Evolutionary conservation across 2,888 invertebrate genomes (phyloP), one percentile per base, ranked within the genome.

Genomic region (Cataglyphis rosenhaueri): DNA sequence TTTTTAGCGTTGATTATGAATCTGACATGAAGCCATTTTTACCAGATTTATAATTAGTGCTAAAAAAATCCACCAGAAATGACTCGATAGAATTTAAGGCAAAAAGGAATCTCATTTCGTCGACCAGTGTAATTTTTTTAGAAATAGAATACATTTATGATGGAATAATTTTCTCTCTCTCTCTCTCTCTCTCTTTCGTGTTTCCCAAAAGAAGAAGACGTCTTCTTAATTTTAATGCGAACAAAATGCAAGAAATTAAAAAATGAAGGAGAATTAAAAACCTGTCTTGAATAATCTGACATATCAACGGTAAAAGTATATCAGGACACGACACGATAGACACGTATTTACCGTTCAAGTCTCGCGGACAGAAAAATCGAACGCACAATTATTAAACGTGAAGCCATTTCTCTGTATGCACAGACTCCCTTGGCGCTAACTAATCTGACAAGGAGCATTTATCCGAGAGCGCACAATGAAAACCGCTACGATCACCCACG

Each of bases 381-480:
- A 41, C 76, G n/a, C 15, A 65, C 76, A 55, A 68, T 76, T 76
- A 76, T 66, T 29, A 76, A 41, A 15, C 29, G 29, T 25, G 55
- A n/a, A 79, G 29, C 10, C 32, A 6, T 12, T 18, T 41, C 10
- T 32, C 18, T 52, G 57, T n/a, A 15, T 21, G 21, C 55, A 35
- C 35, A 59, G 35, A 9, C 38, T 79, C 55, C 61, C 62, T 59
- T 65, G 41, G 41, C 35, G 21, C 68, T 59, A 83, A 85, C 70
- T 82, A 73, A 70, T 73, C 57, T 25, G 66, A 59, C 38, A 78
- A 52, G 29, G 44, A 74, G 57, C 62, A 57, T 76, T 87, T 84
- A 66, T 79, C 76, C 65, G 32, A 59, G 32, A 59, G 25, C 12
- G 70, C 74, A 88, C 89, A 88, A 88, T 88, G 86, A 84, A 83